Evolutionary conservation across 1,140 invertebrate genomes (phyloP).

Genomic region (Euura lappo): DNA sequence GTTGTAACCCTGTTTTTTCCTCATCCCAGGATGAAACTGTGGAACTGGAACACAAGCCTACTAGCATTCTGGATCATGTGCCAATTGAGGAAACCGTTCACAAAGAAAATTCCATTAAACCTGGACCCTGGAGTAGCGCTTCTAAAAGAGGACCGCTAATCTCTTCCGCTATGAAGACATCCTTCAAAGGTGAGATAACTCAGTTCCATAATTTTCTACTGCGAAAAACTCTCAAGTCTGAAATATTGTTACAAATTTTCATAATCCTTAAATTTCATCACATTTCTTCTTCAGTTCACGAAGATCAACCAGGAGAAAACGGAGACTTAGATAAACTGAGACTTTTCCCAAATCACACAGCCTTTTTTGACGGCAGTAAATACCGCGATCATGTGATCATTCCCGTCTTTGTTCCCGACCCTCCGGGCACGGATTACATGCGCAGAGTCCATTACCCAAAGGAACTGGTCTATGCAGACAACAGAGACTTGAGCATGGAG

Average conservation of each 20-base stretch:
- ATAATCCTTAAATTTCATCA: conserved; percentile 31
- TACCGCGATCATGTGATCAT: conserved; percentile 65
- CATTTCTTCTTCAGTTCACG: conserved; percentile 61
- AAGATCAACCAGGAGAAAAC: conserved; percentile 60
- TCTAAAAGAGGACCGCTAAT: conserved; percentile 50
- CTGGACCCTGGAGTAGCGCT: conserved; percentile 68
- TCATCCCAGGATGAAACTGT: conserved; percentile 41
- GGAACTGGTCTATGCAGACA: conserved; percentile 66
- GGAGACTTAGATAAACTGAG: conserved; percentile 39
- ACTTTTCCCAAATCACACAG: conserved; percentile 50
- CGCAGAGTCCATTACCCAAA: conserved; percentile 58
- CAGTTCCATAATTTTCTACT: background rate
- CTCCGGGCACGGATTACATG: conserved; percentile 63
- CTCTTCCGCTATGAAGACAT: conserved; percentile 39
- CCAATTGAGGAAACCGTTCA: conserved; percentile 63
- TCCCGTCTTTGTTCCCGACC: conserved; percentile 67
- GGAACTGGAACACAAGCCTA: conserved; percentile 39
- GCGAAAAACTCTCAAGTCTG: background rate
- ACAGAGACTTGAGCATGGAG: conserved; percentile 71
- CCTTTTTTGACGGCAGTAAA: conserved; percentile 54
- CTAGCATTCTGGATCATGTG: conserved; percentile 63
- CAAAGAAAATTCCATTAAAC: conserved; percentile 68
- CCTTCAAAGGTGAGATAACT: conserved; percentile 53
- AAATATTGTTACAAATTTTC: background rate
- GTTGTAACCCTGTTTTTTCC: no score